Conservation (phyloP, 2,113 vertebrate species). For the Corythaeola cristata region DNA sequence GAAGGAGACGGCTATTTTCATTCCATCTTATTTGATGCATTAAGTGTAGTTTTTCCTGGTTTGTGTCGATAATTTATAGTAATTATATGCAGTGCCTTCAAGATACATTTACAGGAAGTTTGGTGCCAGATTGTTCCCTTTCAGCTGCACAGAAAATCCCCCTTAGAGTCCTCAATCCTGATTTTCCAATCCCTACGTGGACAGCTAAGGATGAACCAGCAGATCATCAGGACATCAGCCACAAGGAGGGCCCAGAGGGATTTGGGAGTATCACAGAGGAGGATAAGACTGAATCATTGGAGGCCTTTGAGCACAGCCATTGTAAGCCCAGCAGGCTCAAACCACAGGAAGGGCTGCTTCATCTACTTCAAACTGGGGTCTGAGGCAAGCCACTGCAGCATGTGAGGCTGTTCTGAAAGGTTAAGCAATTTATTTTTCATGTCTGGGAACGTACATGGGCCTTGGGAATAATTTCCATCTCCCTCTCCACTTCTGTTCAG, state of each 20-base stretch:
- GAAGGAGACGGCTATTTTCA: not conserved
- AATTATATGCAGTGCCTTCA: not conserved
- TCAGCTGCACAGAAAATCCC: not conserved
- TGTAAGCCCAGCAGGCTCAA: not conserved
- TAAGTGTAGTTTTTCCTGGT: not conserved
- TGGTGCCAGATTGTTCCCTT: not conserved
- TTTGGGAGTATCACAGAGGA: not conserved
- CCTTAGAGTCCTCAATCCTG: not conserved
- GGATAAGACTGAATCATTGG: not conserved
- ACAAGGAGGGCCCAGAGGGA: not conserved
- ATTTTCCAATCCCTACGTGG: not conserved
- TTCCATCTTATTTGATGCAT: not conserved
- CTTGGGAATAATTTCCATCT: not conserved
- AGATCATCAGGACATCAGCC: not conserved
- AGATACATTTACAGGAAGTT: not conserved
- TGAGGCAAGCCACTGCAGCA: not conserved
- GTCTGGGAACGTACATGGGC: not conserved
- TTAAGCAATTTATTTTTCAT: constrained; percentile 22
- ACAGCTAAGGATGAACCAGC: not conserved
- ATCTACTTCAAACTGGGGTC: not conserved
- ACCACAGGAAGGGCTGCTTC: not conserved
- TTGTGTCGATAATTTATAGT: not conserved
- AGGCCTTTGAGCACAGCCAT: not conserved
- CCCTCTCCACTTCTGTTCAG: not conserved
- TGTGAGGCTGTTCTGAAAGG: not conserved